Conservation (phyloP, 2,113 vertebrate species). For the Polypterus bichir region DNA sequence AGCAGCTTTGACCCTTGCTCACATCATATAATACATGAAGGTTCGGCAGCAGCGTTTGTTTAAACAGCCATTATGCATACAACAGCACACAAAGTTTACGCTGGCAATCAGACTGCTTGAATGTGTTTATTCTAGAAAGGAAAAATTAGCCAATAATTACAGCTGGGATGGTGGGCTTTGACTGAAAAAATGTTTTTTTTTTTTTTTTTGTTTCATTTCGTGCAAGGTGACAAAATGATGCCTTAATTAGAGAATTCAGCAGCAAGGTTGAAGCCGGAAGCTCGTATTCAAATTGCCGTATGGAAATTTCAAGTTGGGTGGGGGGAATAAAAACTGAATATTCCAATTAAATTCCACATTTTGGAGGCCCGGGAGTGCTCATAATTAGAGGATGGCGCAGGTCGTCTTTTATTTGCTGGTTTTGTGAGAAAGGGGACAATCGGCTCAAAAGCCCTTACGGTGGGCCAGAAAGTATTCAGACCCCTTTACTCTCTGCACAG, state of each 20-base stretch:
- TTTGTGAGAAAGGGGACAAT: too few relatives aligned
- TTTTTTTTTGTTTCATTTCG: constrained; percentile 4
- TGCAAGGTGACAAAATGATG: background rate
- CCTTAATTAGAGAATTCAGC: background rate
- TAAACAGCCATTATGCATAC: constrained; percentile 45
- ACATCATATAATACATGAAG: constrained; percentile 39
- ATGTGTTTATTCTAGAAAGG: constrained; percentile 37
- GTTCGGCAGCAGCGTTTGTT: constrained; percentile 33
- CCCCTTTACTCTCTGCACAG: too few relatives aligned
- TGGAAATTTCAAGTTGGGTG: too few relatives aligned
- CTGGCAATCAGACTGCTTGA: constrained; percentile 26
- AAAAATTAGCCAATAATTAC: constrained; percentile 33
- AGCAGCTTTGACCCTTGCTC: constrained; percentile 50
- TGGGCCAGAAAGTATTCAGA: too few relatives aligned
- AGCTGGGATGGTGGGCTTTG: constrained; percentile 16
- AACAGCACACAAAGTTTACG: constrained; percentile 30
- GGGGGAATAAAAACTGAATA: too few relatives aligned
- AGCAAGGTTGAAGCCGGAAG: too few relatives aligned
- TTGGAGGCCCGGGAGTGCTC: too few relatives aligned
- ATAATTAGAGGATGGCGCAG: too few relatives aligned
- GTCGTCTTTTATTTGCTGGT: too few relatives aligned
- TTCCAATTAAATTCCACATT: too few relatives aligned
- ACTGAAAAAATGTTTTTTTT: constrained; percentile 21
- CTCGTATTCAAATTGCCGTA: too few relatives aligned
- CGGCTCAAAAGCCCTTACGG: too few relatives aligned